Base-by-base conservation (phyloP, 2,888 invertebrate genomes). In the Carpatolechia fugitivella region DNA sequence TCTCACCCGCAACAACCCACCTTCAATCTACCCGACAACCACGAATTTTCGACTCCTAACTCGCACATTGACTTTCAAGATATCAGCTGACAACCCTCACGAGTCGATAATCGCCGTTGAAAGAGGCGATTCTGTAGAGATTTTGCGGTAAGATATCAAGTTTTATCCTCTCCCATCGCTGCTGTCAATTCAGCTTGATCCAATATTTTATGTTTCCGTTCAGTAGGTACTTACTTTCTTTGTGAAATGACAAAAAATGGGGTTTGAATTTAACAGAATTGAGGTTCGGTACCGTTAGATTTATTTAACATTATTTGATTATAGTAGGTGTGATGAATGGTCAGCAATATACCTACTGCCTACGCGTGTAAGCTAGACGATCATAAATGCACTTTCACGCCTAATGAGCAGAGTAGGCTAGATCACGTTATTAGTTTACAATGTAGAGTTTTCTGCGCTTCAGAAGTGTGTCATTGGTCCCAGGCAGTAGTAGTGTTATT, bases 21-120 rank as follows among this genome's bases (percentile, higher is more conserved):
- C 51, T 67, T 64, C 72, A 72, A 76, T 70, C 74, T 68, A 70
- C 73, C 74, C 71, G 70, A 77, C 78, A 77, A 76, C 78, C 75
- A 77, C 76, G 77, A 73, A 75, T 77, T 72, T 78, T 74, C 74
- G 76, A 68, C 65, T 66, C 65, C 64, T 62, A 78, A 80, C 76
- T 72, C 72, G 69, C 72, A 78, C 75, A 76, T 78, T 78, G 76
- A 76, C 76, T 79, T 70, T 61, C 60, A 67, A 70, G 71, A 70
- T 70, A 74, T 72, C 72, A 69, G 72, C 72, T 70, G 68, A 72
- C 70, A 65, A 65, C 63, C 49, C 33, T 50, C 51, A 35, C 48
- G 35, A 49, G 40, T 54, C 54, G 54, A 54, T 47, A 38, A 53
- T 38, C 55, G 38, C 18, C 18, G 18, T 36, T 33, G 54, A 51